phyloP scores from a whole-genome alignment of 92 coral and sea anemone species.

The Plumapathes pennacea region DNA sequence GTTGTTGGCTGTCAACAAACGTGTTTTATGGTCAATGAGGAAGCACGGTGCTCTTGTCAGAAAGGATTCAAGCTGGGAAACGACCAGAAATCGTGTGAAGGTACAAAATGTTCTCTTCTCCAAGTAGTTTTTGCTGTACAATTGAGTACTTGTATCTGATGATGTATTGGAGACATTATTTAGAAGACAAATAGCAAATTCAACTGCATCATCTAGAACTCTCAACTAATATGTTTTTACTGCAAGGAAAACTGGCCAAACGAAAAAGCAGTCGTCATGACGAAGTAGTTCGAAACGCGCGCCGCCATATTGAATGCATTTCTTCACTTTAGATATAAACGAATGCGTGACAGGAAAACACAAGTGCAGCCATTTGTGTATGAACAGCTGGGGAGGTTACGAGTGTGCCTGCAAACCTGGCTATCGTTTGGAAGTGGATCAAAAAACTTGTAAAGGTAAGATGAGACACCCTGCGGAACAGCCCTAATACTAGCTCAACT shows the following conservation, averaged over 20 bases:
- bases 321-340: conserved; percentile 31
- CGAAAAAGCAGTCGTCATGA: too few species aligned
- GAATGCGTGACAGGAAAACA: conserved; percentile 43
- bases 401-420: conserved; percentile 43
- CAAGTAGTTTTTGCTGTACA: neutral
- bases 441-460: conserved; percentile 47
- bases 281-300: neutral
- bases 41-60: conserved; percentile 37
- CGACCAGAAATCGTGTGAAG: conserved; percentile 31
- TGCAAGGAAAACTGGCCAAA: too few species aligned
- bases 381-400: conserved; percentile 37
- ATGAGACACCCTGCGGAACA: too few species aligned
- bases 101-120: conserved; percentile 9
- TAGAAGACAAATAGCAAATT: too few species aligned
- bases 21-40: conserved; percentile 26
- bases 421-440: conserved; percentile 29
- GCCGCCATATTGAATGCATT: neutral
- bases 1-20: conserved; percentile 38
- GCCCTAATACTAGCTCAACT: too few species aligned
- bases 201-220: too few species aligned
- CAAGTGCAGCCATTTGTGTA: conserved; percentile 35
- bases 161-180: neutral
- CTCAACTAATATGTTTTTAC: too few species aligned
- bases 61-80: conserved; percentile 36
- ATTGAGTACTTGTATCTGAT: neutral